Conservation (phyloP, 2,888 invertebrate genomes). For the Athalia cordata region DNA sequence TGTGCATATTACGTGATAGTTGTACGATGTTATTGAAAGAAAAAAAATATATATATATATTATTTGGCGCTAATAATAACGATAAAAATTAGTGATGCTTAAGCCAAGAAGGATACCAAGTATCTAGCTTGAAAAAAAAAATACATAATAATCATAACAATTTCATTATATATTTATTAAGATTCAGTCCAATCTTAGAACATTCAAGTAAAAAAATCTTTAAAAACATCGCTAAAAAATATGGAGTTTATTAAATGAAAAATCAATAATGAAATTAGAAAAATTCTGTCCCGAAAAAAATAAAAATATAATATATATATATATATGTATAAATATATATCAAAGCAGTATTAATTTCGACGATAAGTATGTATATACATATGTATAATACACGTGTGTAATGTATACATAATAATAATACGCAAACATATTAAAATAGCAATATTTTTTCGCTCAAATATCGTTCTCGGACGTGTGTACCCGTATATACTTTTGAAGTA, state of each 20-base stretch:
- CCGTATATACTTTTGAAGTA: constrained; percentile 8
- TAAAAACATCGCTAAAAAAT: too few relatives aligned
- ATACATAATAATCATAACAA: too few relatives aligned
- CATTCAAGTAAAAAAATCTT: too few relatives aligned
- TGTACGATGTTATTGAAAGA: too few relatives aligned
- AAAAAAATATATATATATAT: too few relatives aligned
- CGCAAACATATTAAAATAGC: constrained; percentile 57
- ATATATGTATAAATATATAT: neutral
- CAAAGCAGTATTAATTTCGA: constrained; percentile 38
- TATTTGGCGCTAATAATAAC: neutral
- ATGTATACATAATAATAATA: constrained; percentile 42
- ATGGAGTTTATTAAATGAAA: too few relatives aligned
- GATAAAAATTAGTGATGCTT: neutral
- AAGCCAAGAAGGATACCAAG: constrained; percentile 38
- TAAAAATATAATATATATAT: neutral
- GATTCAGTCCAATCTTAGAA: too few relatives aligned
- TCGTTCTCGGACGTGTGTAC: constrained; percentile 12
- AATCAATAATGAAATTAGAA: too few relatives aligned
- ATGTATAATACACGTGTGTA: constrained; percentile 36
- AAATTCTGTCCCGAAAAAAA: too few relatives aligned
- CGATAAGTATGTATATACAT: constrained; percentile 40
- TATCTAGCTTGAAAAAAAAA: constrained; percentile 34
- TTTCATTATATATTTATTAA: too few relatives aligned
- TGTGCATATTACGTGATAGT: too few relatives aligned
- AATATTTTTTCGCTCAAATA: constrained; percentile 67